Evolutionary conservation across 1,140 invertebrate genomes (phyloP).

Genomic region (Acromyrmex heyeri): DNA sequence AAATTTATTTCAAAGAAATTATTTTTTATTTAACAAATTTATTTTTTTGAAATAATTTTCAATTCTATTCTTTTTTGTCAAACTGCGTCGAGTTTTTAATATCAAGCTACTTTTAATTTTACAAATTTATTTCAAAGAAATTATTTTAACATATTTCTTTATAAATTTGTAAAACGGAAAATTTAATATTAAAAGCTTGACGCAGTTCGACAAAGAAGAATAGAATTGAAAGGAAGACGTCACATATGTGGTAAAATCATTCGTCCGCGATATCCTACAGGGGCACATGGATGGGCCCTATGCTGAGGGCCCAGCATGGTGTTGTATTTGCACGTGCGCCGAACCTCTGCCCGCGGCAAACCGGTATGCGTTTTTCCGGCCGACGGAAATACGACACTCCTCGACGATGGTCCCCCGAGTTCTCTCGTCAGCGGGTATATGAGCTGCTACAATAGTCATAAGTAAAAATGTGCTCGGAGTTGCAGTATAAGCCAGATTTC

Average conservation of each 20-base stretch:
- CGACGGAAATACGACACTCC: slow-evolving; percentile 65
- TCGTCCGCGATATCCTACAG: slow-evolving; percentile 30
- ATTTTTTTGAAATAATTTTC: background rate
- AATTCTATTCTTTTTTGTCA: background rate
- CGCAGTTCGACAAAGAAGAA: slow-evolving; percentile 7
- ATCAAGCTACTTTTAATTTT: too few species aligned
- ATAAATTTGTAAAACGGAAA: too few species aligned
- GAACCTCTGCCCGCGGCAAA: slow-evolving; percentile 34
- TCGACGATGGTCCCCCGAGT: slow-evolving; percentile 22
- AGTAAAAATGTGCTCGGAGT: background rate
- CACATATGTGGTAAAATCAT: slow-evolving; percentile 38
- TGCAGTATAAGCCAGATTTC: background rate
- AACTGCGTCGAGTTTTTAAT: background rate
- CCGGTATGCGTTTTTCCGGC: slow-evolving; percentile 66
- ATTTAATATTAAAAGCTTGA: background rate
- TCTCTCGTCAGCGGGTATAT: slow-evolving; percentile 59
- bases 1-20: background rate
- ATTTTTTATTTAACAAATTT: background rate
- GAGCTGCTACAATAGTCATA: slow-evolving; percentile 12
- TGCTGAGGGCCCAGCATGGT: background rate
- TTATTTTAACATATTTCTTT: too few species aligned
- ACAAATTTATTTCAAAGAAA: too few species aligned
- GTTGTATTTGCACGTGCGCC: slow-evolving; percentile 55
- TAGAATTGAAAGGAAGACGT: slow-evolving; percentile 30
- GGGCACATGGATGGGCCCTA: background rate